A percentile compares a stretch with the other conserved stretches of the same genome.
Evolutionary conservation across 2,113 vertebrate species (phyloP).

Genomic region (Sarotherodon lohbergeri): DNA sequence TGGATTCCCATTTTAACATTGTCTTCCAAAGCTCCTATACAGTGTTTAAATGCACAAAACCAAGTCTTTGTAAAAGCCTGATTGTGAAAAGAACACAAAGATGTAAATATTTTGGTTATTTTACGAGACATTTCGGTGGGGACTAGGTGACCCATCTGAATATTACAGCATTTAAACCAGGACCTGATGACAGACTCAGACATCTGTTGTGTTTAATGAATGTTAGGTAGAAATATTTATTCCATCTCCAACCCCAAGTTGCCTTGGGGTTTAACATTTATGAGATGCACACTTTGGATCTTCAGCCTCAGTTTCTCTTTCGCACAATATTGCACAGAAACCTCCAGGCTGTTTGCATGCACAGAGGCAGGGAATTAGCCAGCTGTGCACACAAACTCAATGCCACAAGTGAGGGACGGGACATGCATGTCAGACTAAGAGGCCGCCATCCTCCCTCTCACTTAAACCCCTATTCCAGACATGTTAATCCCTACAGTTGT

Average conservation of each 20-base stretch:
- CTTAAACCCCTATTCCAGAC: slow-evolving; percentile 51
- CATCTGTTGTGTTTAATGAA: background rate
- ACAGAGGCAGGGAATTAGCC: slow-evolving; percentile 7
- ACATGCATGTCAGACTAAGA: slow-evolving; percentile 24
- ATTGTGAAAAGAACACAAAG: background rate
- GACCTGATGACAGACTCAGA: background rate
- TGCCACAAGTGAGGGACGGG: slow-evolving; percentile 29
- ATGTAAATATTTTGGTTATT: background rate
- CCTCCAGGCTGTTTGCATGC: background rate
- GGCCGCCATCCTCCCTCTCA: background rate
- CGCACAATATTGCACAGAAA: background rate
- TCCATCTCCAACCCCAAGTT: background rate
- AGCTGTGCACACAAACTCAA: slow-evolving; percentile 39
- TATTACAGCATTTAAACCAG: background rate
- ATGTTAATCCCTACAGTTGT: slow-evolving; percentile 59
- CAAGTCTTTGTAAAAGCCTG: background rate
- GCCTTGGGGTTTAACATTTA: background rate
- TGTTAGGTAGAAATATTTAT: background rate
- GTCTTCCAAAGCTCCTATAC: background rate
- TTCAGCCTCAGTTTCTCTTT: background rate
- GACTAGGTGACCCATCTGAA: background rate
- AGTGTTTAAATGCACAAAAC: background rate
- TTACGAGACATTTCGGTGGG: background rate
- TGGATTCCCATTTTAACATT: background rate
- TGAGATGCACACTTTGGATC: background rate